phyloP scores from a whole-genome alignment of 2,797 vertebrate species.

The Cossypha niveicapilla region DNA sequence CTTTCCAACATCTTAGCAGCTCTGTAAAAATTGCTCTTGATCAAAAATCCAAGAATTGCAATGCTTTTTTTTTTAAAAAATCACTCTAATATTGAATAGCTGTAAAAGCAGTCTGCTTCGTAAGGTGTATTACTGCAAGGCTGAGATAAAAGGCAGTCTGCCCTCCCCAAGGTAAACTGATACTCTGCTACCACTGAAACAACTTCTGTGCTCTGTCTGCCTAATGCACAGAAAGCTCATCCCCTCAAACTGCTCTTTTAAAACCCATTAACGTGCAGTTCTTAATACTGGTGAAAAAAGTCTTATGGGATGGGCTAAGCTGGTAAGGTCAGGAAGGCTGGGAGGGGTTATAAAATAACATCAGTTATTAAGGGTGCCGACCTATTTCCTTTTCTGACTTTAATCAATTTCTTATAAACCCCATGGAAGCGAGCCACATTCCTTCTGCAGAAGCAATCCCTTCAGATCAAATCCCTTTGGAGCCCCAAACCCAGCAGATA shows the following conservation, averaged over 20 bases:
- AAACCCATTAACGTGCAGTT: neutral
- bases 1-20: neutral
- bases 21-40: neutral
- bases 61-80: neutral
- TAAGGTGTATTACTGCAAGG: neutral
- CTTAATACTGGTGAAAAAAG: neutral
- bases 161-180: neutral
- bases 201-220: neutral
- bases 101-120: neutral
- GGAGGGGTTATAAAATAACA: neutral
- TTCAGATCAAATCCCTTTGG: neutral
- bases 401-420: neutral
- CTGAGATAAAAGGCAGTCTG: neutral
- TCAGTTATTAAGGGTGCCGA: neutral
- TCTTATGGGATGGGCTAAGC: constrained; percentile 40
- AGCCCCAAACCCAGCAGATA: neutral
- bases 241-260: neutral
- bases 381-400: neutral
- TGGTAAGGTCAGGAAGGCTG: neutral
- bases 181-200: neutral
- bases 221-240: neutral
- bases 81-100: neutral
- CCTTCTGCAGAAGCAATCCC: neutral
- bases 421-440: neutral
- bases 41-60: neutral